These are phyloP conservation scores for Listronotus oregonensis DNA, from an alignment of 1,140 invertebrate species.

Conservation along the genomic window DNA sequence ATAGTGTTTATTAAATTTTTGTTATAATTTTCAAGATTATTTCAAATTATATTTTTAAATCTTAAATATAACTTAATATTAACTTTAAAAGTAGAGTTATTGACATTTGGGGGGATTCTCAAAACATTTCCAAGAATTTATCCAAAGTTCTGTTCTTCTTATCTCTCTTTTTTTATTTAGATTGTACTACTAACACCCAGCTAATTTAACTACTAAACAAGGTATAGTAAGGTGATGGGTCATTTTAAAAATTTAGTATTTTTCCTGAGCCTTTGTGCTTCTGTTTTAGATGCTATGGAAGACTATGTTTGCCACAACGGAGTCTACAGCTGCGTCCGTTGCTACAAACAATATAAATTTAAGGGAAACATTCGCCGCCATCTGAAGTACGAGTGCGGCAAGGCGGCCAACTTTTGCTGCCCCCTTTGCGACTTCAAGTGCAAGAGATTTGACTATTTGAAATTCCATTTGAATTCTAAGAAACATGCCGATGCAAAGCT, in stretches of 20 bases:
- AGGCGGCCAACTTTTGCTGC: conserved; percentile 55
- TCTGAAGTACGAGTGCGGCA: conserved; percentile 50
- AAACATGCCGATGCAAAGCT: conserved; percentile 35
- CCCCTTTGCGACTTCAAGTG: conserved; percentile 56
- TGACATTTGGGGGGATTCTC: too few species aligned
- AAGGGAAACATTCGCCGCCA: conserved; percentile 45
- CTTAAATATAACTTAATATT: too few species aligned
- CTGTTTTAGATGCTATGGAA: conserved; percentile 27
- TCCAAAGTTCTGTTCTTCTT: not conserved
- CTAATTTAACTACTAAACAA: conserved; percentile 5
- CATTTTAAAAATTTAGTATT: not conserved
- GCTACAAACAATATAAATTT: conserved; percentile 45
- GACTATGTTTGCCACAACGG: conserved; percentile 40
- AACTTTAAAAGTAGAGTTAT: too few species aligned
- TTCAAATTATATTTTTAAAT: too few species aligned
- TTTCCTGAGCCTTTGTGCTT: not conserved
- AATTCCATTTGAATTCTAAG: conserved; percentile 43
- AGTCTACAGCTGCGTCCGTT: conserved; percentile 37
- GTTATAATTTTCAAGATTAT: too few species aligned
- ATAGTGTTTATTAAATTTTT: too few species aligned
- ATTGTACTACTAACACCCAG: conserved; percentile 5
- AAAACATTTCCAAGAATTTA: too few species aligned
- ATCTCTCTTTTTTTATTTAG: not conserved
- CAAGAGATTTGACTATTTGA: conserved; percentile 43
- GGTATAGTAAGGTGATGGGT: conserved; percentile 30